A percentile compares a stretch with the other conserved stretches of the same genome.
phyloP scores from a whole-genome alignment of 2,113 vertebrate genomes.

The Callospermophilus lateralis region DNA sequence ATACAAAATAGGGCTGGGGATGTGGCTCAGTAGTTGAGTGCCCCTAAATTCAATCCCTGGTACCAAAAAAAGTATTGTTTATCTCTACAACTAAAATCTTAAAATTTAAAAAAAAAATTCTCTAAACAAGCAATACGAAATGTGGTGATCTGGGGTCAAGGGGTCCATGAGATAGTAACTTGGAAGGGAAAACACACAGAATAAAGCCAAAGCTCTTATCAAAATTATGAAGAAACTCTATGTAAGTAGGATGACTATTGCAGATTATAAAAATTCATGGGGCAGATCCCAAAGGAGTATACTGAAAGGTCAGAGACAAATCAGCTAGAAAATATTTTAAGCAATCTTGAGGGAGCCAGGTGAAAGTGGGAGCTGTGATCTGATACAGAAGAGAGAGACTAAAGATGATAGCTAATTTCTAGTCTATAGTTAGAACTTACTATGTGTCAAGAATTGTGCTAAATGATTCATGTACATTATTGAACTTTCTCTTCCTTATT shows the following conservation, averaged over 20 bases:
- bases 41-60: too few species aligned
- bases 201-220: slow-evolving; percentile 55
- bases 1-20: too few species aligned
- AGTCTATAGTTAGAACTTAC: slow-evolving; percentile 42
- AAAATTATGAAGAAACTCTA: slow-evolving; percentile 43
- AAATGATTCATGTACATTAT: background rate
- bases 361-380: background rate
- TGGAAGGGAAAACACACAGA: slow-evolving; percentile 57
- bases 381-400: slow-evolving; percentile 14
- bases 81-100: too few species aligned
- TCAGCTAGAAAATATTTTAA: slow-evolving; percentile 64
- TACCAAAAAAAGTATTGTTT: too few species aligned
- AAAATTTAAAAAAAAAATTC: too few species aligned
- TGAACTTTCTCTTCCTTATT: slow-evolving; percentile 6
- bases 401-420: slow-evolving; percentile 1
- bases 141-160: slow-evolving; percentile 27
- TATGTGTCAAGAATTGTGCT: background rate
- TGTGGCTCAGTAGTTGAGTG: too few species aligned
- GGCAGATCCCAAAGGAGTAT: slow-evolving; percentile 2
- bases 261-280: slow-evolving; percentile 40
- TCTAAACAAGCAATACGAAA: slow-evolving; percentile 50
- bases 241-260: slow-evolving; percentile 52
- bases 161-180: slow-evolving; percentile 11
- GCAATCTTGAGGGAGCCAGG: background rate
- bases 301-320: background rate